These are phyloP conservation scores for Panopea generosa DNA, from an alignment of 2,888 invertebrate genomes.

Conservation along the genomic window DNA sequence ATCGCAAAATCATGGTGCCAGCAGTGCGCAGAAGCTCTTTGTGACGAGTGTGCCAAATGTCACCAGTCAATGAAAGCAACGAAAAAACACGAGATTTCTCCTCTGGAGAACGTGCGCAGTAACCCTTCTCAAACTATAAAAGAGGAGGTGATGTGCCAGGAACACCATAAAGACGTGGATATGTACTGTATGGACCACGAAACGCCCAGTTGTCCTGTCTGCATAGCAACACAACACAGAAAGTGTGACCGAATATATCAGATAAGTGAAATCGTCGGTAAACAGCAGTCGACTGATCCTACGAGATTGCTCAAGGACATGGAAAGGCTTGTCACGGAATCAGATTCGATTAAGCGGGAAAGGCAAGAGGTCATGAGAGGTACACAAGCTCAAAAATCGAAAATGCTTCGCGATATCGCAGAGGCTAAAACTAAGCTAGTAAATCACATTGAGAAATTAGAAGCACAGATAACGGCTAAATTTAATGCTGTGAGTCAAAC, in stretches of 20 bases:
- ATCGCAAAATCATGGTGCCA: slow-evolving; percentile 65
- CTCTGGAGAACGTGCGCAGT: slow-evolving; percentile 58
- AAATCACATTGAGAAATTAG: slow-evolving; percentile 58
- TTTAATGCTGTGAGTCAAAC: slow-evolving; percentile 56
- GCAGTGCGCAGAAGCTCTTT: slow-evolving; percentile 64
- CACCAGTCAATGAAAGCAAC: slow-evolving; percentile 67
- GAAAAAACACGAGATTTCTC: slow-evolving; percentile 58
- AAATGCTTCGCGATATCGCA: slow-evolving; percentile 52
- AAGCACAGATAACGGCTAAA: slow-evolving; percentile 52
- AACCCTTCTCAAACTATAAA: slow-evolving; percentile 61
- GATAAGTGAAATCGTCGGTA: slow-evolving; percentile 49
- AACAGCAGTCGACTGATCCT: slow-evolving; percentile 38
- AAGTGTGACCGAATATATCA: slow-evolving; percentile 61
- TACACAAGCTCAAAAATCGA: slow-evolving; percentile 49
- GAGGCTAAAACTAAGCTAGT: slow-evolving; percentile 54
- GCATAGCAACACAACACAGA: slow-evolving; percentile 62
- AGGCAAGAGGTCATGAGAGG: slow-evolving; percentile 56
- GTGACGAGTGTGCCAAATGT: slow-evolving; percentile 63
- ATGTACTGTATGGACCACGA: slow-evolving; percentile 68
- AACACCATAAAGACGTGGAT: slow-evolving; percentile 62
- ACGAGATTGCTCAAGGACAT: slow-evolving; percentile 54
- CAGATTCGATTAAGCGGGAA: slow-evolving; percentile 52
- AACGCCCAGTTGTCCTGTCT: slow-evolving; percentile 60
- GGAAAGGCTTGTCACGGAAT: slow-evolving; percentile 42
- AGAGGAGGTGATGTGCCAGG: slow-evolving; percentile 55